A percentile compares a stretch with the other conserved stretches of the same genome.
Conservation (phyloP, 1,140 invertebrate genomes). For the Ooceraea biroi region DNA sequence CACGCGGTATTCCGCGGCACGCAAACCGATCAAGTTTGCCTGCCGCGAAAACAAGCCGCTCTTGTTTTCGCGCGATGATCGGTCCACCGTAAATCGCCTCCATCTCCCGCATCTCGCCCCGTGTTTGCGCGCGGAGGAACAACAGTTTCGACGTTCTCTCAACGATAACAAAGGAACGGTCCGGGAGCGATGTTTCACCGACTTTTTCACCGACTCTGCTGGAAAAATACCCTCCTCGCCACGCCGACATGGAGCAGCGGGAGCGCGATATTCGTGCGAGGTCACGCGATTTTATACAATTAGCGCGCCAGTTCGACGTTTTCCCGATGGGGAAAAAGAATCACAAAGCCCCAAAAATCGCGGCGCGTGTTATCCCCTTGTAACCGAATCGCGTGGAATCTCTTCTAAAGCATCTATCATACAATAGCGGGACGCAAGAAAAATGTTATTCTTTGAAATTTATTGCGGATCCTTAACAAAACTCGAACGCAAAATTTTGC, state of each 20-base stretch:
- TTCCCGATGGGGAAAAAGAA: not conserved
- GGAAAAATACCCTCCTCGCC: constrained; percentile 67
- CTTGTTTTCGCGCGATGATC: constrained; percentile 76
- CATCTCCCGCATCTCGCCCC: constrained; percentile 67
- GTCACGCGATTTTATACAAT: constrained; percentile 27
- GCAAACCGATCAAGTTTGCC: constrained; percentile 72
- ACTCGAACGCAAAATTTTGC: not conserved
- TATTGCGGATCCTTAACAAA: too few species aligned
- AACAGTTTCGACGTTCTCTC: constrained; percentile 70
- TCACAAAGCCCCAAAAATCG: constrained; percentile 34
- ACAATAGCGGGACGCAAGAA: too few species aligned
- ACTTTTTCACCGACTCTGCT: constrained; percentile 55
- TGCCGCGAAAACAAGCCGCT: constrained; percentile 72
- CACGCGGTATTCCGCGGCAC: constrained; percentile 46
- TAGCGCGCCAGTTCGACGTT: constrained; percentile 23
- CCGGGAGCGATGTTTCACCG: constrained; percentile 29
- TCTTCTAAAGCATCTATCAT: not conserved
- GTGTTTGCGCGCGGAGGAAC: constrained; percentile 74
- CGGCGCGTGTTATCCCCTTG: constrained; percentile 34
- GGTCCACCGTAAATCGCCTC: constrained; percentile 75
- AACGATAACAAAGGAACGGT: constrained; percentile 59
- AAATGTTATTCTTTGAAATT: too few species aligned
- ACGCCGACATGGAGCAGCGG: too few species aligned
- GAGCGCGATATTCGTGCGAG: constrained; percentile 48
- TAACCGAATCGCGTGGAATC: not conserved